phyloP scores from a whole-genome alignment of 2,113 vertebrate genomes.

The Acrocephalus kingi region DNA sequence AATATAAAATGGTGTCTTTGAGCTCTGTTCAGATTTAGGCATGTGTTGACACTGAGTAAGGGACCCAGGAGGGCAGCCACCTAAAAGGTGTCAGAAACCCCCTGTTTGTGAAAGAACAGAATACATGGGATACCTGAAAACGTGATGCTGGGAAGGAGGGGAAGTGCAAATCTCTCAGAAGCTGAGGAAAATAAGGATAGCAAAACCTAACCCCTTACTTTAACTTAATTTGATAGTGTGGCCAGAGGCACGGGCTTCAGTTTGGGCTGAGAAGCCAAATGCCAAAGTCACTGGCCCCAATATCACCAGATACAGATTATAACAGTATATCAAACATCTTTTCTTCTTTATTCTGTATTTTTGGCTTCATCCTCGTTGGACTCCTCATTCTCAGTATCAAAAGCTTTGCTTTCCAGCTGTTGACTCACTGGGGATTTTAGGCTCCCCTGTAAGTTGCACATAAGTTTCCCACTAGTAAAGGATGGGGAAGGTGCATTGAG shows the following conservation, averaged over 20 bases:
- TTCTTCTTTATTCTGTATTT: neutral
- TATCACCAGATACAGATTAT: neutral
- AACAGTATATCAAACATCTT: neutral
- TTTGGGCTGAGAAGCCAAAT: neutral
- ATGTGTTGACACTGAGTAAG: neutral
- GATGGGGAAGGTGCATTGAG: neutral
- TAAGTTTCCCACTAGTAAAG: neutral
- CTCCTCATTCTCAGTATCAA: neutral
- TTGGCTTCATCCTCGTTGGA: neutral
- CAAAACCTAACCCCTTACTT: neutral
- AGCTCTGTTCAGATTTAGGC: neutral
- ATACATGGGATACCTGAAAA: neutral
- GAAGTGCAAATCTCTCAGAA: neutral
- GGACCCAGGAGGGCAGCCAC: too few species aligned
- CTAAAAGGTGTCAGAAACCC: neutral
- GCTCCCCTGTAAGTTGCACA: rapidly evolving
- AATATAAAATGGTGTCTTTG: neutral
- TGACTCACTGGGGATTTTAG: neutral
- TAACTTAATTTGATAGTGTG: neutral
- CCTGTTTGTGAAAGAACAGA: rapidly evolving
- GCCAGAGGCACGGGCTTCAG: rapidly evolving
- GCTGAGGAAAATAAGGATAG: neutral
- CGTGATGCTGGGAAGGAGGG: rapidly evolving
- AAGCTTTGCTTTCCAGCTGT: neutral
- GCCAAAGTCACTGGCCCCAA: neutral